Base-by-base conservation (phyloP, 2,888 invertebrate genomes). In the Kuschelorhynchus macadamiae region DNA sequence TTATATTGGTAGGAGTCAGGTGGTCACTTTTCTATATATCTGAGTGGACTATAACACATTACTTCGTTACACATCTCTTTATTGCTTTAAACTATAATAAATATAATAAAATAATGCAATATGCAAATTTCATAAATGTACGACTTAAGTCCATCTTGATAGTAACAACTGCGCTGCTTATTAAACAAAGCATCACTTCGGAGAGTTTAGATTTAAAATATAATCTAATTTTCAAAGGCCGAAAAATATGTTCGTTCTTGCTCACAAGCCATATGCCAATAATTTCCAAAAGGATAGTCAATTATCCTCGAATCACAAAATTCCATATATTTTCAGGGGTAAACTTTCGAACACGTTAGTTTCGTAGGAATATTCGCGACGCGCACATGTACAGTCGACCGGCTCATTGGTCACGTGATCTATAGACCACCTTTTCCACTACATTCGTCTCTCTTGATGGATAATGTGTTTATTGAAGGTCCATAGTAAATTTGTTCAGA, bases 401-500 rank as follows among this genome's bases (percentile, higher is more conserved):
- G 60, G 39, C 50, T 60, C 60, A 49, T 60, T 60, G 60, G 50
- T 50, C 50, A 39, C 41, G 60, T 50, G 60, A 60, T 60, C 49
- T 47, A 59, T 65, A 39, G 59, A 20, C 44, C 44, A 52, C 44
- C 50, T 65, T 65, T 65, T 65, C 65, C 65, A 59, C 65, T 65
- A 59, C 59, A 65, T 65, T 57, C 33, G 39, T 59, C 59, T 59
- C 52, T 7, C 33, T 17, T 2, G 42, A 59, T 33, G 50, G 50
- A 21, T 42, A 59, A 65, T 47, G 65, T 65, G 65, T 65, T 52
- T 65, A 65, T 59, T 53, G 50, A 39, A 53, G 39, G 53, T n/a
- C 39, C 18, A 18, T 36, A 25, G 25, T 25, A 25, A 25, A 25
- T 25, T 25, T 25, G 25, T 25, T 25, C 7, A 7, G 25, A 7